These are phyloP conservation scores for Xenopus borealis DNA, from an alignment of 2,113 vertebrate species.

Conservation along the genomic window DNA sequence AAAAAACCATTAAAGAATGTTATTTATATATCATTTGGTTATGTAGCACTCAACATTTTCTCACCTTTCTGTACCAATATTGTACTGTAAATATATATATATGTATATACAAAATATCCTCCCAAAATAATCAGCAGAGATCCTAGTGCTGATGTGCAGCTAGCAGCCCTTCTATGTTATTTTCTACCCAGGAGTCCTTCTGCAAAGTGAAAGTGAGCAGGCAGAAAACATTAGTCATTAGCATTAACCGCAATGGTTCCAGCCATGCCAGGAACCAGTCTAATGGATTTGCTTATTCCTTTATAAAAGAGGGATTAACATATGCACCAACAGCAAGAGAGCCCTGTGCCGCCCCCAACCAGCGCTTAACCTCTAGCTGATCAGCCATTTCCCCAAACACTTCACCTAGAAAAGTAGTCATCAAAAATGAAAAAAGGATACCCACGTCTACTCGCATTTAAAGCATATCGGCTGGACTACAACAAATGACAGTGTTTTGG, in stretches of 20 bases:
- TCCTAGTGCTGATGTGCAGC: neutral
- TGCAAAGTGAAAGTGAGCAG: conserved; percentile 44
- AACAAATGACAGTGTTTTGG: too few relatives aligned
- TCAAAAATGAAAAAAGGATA: too few relatives aligned
- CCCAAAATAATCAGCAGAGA: too few relatives aligned
- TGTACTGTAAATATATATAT: too few relatives aligned
- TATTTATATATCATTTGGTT: too few relatives aligned
- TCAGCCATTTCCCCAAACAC: conserved; percentile 20
- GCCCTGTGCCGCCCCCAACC: neutral
- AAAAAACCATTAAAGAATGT: too few relatives aligned
- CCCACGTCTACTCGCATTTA: too few relatives aligned
- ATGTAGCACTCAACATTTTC: too few relatives aligned
- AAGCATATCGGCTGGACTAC: too few relatives aligned
- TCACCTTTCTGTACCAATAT: too few relatives aligned
- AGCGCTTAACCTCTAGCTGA: conserved; percentile 29
- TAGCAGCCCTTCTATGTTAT: conserved; percentile 38
- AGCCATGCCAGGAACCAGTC: conserved; percentile 63
- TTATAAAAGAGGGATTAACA: conserved; percentile 23
- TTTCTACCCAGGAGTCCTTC: conserved; percentile 53
- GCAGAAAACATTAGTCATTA: conserved; percentile 59
- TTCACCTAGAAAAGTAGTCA: neutral
- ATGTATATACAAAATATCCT: too few relatives aligned
- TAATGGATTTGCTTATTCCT: conserved; percentile 60
- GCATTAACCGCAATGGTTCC: conserved; percentile 62
- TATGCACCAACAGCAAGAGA: neutral